Evolutionary conservation across 2,888 invertebrate genomes (phyloP), one percentile per base, ranked within the genome.

Genomic region (Drosophila koepferae): DNA sequence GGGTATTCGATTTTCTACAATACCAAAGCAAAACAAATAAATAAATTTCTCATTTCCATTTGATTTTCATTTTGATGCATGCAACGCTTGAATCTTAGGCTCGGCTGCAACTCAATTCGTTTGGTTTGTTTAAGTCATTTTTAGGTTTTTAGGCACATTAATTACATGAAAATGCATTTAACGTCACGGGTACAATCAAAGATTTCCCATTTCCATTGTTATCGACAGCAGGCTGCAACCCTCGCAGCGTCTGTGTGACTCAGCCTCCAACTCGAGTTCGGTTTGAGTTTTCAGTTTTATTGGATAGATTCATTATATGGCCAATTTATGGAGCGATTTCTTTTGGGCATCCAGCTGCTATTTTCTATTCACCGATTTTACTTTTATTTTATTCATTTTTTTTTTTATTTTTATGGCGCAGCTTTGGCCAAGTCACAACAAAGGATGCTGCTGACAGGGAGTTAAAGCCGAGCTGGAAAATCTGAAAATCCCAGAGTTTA

Each of bases 161-260:
- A 82, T 82, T 84, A 82, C 75, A 78, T 80, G 86, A 85, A 86
- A 80, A 84, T 87, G 86, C 84, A 88, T 86, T 85, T 86, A 68
- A 73, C 77, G 83, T 77, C 86, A 86, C 86, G 86, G 89, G 81
- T 83, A 88, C 60, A 64, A 44, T 56, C 51, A 55, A 43, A 31
- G 23, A 44, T 60, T 64, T 67, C 55, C 56, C 59, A 59, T 78
- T 62, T 58, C 77, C 28, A 69, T 82, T 83, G 81, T 84, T 73
- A 23, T 16, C 20, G 49, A 63, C 51, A 41, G 58, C 48, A 58
- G 71, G 70, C 55, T 72, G 74, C 87, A 87, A 84, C 87, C 83
- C 83, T 79, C 79, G 59, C 46, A 12, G 53, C 53, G 40, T 28
- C 28, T 61, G 18, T 44, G 36, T 44, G 46, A 31, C 38, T 46